Evolutionary conservation across 2,888 invertebrate species (phyloP), one percentile per base, ranked within the genome.

Genomic region (Drosophila parthenogenetica): DNA sequence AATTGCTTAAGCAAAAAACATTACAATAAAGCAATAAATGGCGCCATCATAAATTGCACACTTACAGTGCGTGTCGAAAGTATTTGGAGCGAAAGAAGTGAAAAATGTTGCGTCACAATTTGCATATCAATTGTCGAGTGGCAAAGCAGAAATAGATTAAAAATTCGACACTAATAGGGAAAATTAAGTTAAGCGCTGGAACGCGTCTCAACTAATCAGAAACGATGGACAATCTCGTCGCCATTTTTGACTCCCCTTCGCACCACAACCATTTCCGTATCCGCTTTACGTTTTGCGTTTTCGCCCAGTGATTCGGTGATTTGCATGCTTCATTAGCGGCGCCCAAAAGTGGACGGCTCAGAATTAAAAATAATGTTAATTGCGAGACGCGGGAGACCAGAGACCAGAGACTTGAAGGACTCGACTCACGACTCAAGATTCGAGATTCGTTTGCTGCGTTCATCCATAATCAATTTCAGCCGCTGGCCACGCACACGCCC

Each of bases 391-490:
- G 67, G 45, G 37, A 35, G 35, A 35, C 13, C 13, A 35, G 35
- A 13, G 29, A 29, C 29, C 10, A 35, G 35, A 35, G 35, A 35
- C 35, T 35, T 1, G 3, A 35, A 13, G 13, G 29, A 29, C 29
- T 29, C 8, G 8, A 29, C 22, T 22, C 32, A 32, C 10, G 32
- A 32, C 32, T 11, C n/a, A n/a, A n/a, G 29, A 29, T 5, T 29
- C 59, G 62, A 51, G 49, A 35, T 66, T 61, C n/a, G 51, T 14
- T 42, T 61, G 50, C 55, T 48, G 58, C 76, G 82, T 82, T 87
- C 88, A 90, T 89, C 89, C 89, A 86, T 90, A 90, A 90, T 90
- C 90, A 90, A 91, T 90, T 91, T 90, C 67, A 65, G 89, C 88
- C 91, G 84, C 81, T 65, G 86, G 89, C 84, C 77, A 79, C 35